Evolutionary conservation across 1,140 invertebrate species (phyloP).

Genomic region (Ooceraea biroi): DNA sequence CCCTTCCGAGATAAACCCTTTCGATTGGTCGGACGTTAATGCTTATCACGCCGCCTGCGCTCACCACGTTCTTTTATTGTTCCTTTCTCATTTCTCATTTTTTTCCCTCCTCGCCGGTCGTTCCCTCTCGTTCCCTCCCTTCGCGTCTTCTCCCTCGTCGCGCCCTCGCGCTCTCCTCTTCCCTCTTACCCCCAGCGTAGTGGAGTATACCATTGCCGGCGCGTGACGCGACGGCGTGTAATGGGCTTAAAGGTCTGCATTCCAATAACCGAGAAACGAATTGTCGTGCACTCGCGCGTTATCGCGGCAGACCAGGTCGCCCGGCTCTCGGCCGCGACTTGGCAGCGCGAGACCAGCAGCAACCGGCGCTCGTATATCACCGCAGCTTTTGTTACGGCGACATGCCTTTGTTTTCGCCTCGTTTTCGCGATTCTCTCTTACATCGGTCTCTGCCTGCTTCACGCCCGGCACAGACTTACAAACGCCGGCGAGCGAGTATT

Average conservation of each 20-base stretch:
- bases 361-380: conserved; percentile 75
- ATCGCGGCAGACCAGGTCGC: conserved; percentile 63
- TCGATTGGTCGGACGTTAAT: conserved; percentile 66
- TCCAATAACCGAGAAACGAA: conserved; percentile 74
- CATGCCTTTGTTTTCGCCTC: conserved; percentile 79
- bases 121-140: not conserved
- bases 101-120: conserved; percentile 5
- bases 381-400: conserved; percentile 75
- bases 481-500: conserved; percentile 19
- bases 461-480: not conserved
- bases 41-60: conserved; percentile 59
- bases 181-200: not conserved
- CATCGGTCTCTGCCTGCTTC: not conserved
- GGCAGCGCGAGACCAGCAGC: conserved; percentile 4
- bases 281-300: conserved; percentile 70
- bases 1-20: conserved; percentile 57
- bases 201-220: not conserved
- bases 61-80: conserved; percentile 39
- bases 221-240: conserved; percentile 31
- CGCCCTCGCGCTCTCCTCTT: not conserved
- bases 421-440: conserved; percentile 75
- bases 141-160: not conserved
- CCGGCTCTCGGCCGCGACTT: conserved; percentile 29
- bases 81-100: conserved; percentile 48
- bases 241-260: conserved; percentile 58